Evolutionary conservation across 2,113 vertebrate species (phyloP), one percentile per base, ranked within the genome.

Genomic region (Lampris incognitus): DNA sequence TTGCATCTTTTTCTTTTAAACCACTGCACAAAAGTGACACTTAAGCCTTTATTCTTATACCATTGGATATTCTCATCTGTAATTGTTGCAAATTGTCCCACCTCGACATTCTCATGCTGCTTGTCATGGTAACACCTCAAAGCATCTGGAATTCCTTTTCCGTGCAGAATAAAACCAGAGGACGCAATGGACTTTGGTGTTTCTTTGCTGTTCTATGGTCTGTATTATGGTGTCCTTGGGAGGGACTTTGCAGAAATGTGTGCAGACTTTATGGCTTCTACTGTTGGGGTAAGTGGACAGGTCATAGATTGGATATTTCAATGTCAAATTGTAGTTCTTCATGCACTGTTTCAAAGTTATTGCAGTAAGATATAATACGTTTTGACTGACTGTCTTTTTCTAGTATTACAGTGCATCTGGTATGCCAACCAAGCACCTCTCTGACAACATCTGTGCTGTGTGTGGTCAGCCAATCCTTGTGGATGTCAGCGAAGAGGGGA

Each of bases 231-330:
- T 1, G 98, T 99, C 6, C 92, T 99, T 6, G 97, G 98, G 57
- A 92, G 98, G 36, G 98, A 99, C 92, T 99, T 99, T 87, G 98
- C 98, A 0, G 98, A 99, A 89, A 99, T 99, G 97, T 99, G 98
- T 88, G 97, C 97, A 0, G 98, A 99, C 86, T 99, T 97, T 91
- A 99, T 99, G 98, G 98, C 98, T 1, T 99, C 98, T 0, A 99
- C 98, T 1, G 95, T 99, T 11, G 98, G 98, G 90, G 98, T 99
- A 85, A 95, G 95, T 67, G 2, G 0, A 13, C 44, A 3, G 10
- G 46, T 9, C 11, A 4, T 39, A 68, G 40, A 39, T 2, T 0
- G 5, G 40, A 10, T 9, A 46, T 51, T 40, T 51, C 9, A 59
- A 8, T 39, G 57, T 59, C 8, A 39, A 9, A 4, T 55, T 39